These are phyloP conservation scores for Lasioglossum pauxillum DNA, from an alignment of 2,888 invertebrate species.

Conservation along the genomic window DNA sequence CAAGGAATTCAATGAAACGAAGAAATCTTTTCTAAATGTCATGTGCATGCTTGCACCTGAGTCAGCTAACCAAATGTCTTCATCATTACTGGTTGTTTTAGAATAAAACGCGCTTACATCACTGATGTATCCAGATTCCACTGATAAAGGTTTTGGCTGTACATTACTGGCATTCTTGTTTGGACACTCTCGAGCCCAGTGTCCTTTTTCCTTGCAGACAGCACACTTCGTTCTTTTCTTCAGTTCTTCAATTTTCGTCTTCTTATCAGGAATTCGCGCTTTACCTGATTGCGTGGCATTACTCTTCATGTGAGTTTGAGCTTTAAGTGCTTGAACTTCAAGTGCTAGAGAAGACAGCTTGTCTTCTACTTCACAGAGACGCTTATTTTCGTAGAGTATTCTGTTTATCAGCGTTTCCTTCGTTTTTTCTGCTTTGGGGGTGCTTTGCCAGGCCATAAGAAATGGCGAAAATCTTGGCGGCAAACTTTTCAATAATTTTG, in stretches of 20 bases:
- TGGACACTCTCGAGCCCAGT: slow-evolving; percentile 21
- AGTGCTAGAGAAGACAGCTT: no score
- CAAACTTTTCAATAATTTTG: no score
- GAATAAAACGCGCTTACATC: slow-evolving; percentile 18
- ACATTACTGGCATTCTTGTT: neutral
- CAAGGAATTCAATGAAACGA: neutral
- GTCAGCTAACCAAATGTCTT: slow-evolving; percentile 3
- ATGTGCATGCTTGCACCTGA: slow-evolving; percentile 17
- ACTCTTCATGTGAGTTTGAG: no score
- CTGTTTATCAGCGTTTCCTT: no score
- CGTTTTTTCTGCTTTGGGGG: no score
- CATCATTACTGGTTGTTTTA: neutral
- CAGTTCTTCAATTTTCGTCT: no score
- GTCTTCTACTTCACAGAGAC: no score
- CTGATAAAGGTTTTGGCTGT: neutral
- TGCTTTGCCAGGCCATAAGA: no score
- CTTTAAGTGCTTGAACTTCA: no score
- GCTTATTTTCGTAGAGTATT: no score
- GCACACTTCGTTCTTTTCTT: neutral
- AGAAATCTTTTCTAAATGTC: slow-evolving; percentile 2
- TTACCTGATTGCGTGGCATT: no score
- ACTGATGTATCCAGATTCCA: slow-evolving; percentile 6
- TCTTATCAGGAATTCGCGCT: no score
- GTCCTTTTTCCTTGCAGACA: neutral
- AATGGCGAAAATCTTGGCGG: neutral